Evolutionary conservation across 2,113 vertebrate species (phyloP).

Genomic region (Tachysurus vachellii): DNA sequence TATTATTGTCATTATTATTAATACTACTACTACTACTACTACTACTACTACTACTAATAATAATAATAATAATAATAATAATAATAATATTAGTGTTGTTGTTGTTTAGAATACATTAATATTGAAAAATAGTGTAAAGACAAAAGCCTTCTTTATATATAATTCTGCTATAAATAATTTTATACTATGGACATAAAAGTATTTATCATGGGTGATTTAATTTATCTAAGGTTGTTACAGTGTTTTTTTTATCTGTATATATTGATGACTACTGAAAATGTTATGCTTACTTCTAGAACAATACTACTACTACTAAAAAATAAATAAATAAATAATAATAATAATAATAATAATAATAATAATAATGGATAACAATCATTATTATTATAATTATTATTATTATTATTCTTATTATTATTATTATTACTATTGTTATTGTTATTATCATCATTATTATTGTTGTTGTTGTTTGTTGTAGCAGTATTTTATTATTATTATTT

Average conservation of each 20-base stretch:
- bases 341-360: not conserved
- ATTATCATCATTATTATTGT: not conserved
- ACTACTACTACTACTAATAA: not conserved
- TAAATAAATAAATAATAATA: too few relatives aligned
- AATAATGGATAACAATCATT: not conserved
- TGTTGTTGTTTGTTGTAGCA: not conserved
- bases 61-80: not conserved
- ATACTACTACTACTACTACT: not conserved
- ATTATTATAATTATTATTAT: not conserved
- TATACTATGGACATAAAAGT: not conserved
- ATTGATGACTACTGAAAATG: not conserved
- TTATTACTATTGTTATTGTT: not conserved
- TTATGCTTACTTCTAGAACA: not conserved
- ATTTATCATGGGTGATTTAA: not conserved
- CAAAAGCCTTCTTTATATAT: not conserved
- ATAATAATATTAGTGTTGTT: not conserved
- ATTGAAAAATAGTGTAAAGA: not conserved
- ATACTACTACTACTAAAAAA: not conserved
- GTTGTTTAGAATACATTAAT: not conserved
- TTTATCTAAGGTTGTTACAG: not conserved
- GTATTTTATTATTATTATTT: too few relatives aligned
- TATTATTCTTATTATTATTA: not conserved
- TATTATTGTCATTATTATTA: too few relatives aligned
- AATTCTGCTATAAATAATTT: not conserved
- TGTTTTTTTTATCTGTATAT: not conserved